phyloP scores from a whole-genome alignment of 2,113 vertebrate species.

The Rynchops niger region DNA sequence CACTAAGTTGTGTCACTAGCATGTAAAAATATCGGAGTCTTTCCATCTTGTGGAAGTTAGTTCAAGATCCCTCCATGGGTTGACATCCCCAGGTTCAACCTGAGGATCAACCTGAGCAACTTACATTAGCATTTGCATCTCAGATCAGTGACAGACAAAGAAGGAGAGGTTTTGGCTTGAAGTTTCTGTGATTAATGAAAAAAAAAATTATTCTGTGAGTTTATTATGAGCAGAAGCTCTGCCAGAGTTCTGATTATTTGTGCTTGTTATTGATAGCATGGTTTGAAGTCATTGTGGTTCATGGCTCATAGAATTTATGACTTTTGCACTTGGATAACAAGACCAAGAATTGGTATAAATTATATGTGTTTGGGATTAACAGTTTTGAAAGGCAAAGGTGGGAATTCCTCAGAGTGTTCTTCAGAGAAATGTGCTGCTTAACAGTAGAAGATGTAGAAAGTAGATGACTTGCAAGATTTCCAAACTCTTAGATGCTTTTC shows the following conservation, averaged over 20 bases:
- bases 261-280: background rate
- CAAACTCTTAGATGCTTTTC: background rate
- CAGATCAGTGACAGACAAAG: background rate
- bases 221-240: background rate
- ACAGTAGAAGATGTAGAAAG: background rate
- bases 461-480: background rate
- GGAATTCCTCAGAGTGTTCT: background rate
- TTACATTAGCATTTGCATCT: background rate
- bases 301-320: background rate
- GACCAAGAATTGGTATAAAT: background rate
- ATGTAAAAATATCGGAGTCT: background rate
- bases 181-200: background rate
- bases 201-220: background rate
- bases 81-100: background rate
- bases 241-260: background rate
- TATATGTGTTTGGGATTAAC: background rate
- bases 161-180: background rate
- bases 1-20: background rate
- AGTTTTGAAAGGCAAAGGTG: background rate
- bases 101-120: background rate
- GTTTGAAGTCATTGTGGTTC: background rate
- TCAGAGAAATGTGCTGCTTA: background rate
- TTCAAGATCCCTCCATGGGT: background rate
- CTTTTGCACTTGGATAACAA: background rate
- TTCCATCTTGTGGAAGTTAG: background rate